A percentile compares a stretch with the other conserved stretches of the same genome.
Evolutionary conservation across 2,113 vertebrate genomes (phyloP).

Genomic region (Xerus inauris): DNA sequence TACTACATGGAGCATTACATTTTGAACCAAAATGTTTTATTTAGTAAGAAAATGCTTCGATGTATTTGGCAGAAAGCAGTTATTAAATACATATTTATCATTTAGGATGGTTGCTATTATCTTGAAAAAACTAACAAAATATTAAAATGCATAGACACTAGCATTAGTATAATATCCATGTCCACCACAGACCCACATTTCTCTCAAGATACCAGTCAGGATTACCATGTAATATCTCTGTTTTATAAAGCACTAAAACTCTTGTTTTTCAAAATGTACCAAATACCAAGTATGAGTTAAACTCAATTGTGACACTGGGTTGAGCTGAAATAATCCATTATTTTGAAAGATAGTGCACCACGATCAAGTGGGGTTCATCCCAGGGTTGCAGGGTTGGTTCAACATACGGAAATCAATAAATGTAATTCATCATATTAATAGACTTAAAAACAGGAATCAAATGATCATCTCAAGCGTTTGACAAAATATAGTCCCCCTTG

Average conservation of each 20-base stretch:
- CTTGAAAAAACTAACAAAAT: slow-evolving; percentile 13
- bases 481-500: no score
- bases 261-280: background rate
- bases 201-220: background rate
- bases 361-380: no score
- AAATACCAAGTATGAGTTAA: background rate
- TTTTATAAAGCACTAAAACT: slow-evolving; percentile 28
- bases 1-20: slow-evolving; percentile 42
- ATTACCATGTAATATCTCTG: background rate
- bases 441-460: no score
- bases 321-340: background rate
- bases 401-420: no score
- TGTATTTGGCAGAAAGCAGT: slow-evolving; percentile 41
- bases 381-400: no score
- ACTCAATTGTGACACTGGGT: background rate
- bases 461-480: no score
- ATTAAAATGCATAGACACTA: slow-evolving; percentile 57
- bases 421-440: no score
- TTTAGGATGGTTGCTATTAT: slow-evolving; percentile 47
- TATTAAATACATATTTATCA: slow-evolving; percentile 53
- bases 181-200: slow-evolving; percentile 31
- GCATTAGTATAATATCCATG: slow-evolving; percentile 26
- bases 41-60: slow-evolving; percentile 24
- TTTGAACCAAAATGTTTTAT: slow-evolving; percentile 43
- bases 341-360: no score